Conservation (phyloP, 2,888 invertebrate species). For the Epinotia demarniana region DNA sequence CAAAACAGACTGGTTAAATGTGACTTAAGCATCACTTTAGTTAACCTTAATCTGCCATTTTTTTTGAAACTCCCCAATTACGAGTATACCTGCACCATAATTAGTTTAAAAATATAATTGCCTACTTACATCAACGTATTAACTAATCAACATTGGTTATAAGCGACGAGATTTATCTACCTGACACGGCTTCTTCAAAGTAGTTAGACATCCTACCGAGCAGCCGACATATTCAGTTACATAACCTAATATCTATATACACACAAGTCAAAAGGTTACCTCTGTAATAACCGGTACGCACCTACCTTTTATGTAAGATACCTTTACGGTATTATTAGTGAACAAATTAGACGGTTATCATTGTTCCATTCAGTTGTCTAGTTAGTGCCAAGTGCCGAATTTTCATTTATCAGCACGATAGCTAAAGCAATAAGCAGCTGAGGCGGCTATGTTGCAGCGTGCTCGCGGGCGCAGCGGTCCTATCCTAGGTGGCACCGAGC, state of each 20-base stretch:
- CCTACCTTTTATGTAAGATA: conserved; percentile 31
- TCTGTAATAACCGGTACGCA: conserved; percentile 35
- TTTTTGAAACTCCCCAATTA: too few species aligned
- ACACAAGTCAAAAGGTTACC: conserved; percentile 31
- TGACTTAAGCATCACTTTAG: too few species aligned
- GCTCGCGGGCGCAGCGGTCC: too few species aligned
- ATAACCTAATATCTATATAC: neutral
- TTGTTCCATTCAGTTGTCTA: neutral
- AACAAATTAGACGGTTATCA: conserved; percentile 9
- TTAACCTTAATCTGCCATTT: too few species aligned
- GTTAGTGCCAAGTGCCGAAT: neutral
- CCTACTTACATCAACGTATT: too few species aligned
- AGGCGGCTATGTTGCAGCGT: too few species aligned
- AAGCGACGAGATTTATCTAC: conserved; percentile 1
- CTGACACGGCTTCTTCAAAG: neutral
- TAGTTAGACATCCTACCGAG: neutral
- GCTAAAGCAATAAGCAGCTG: too few species aligned
- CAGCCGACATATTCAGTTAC: conserved; percentile 14
- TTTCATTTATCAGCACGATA: neutral
- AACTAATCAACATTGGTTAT: neutral
- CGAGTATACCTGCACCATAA: too few species aligned
- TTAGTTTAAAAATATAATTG: too few species aligned
- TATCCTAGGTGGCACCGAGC: too few species aligned
- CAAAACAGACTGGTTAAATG: too few species aligned
- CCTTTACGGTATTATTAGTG: neutral